Evolutionary conservation across 2,888 invertebrate genomes (phyloP).

Genomic region (Ophion ventricosus): DNA sequence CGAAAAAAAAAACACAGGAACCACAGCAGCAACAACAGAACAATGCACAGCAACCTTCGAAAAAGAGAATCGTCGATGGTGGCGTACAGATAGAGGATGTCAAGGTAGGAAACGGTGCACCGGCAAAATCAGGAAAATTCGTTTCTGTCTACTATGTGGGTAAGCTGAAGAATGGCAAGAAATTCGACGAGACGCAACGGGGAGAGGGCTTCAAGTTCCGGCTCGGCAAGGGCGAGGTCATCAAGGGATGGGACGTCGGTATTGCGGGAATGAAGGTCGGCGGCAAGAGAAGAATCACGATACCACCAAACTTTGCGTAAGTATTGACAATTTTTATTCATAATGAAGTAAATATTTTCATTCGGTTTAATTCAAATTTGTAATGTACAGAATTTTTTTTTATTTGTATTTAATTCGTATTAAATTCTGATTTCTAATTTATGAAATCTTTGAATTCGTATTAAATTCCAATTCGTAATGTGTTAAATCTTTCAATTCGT

Average conservation of each 20-base stretch:
- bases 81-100: conserved; percentile 93
- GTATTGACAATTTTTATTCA: conserved; percentile 78
- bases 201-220: conserved; percentile 94
- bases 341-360: not conserved
- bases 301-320: conserved; percentile 95
- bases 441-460: not conserved
- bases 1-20: conserved; percentile 58
- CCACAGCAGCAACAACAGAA: conserved; percentile 68
- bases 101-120: conserved; percentile 90
- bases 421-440: not conserved
- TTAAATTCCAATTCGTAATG: not conserved
- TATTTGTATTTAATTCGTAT: no score
- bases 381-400: not conserved
- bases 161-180: conserved; percentile 92
- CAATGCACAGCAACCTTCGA: conserved; percentile 68
- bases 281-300: conserved; percentile 93
- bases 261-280: conserved; percentile 97
- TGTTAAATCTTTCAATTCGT: not conserved
- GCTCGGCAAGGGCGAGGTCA: conserved; percentile 93
- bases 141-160: conserved; percentile 94
- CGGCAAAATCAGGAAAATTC: conserved; percentile 91
- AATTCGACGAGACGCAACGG: conserved; percentile 91
- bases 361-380: no score
- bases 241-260: conserved; percentile 95
- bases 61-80: conserved; percentile 87